phyloP scores from a whole-genome alignment of 2,113 vertebrate species.

The Telmatochromis sp. region DNA sequence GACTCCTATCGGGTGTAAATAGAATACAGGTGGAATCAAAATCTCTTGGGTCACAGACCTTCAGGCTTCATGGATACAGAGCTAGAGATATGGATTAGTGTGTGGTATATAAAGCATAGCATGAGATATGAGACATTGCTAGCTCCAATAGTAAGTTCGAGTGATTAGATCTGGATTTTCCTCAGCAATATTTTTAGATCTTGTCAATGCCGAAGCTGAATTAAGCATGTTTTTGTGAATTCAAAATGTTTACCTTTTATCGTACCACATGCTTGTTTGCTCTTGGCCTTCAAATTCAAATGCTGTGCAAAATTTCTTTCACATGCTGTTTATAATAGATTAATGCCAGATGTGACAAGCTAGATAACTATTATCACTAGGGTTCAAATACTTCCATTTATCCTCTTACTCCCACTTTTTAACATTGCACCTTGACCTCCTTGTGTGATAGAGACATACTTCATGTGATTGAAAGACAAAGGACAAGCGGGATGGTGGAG shows the following conservation, averaged over 20 bases:
- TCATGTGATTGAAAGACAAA: slow-evolving; percentile 15
- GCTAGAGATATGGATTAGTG: not conserved
- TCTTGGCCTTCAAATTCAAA: not conserved
- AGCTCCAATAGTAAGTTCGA: not conserved
- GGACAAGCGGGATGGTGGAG: slow-evolving; percentile 9
- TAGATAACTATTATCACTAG: not conserved
- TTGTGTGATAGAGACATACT: slow-evolving; percentile 16
- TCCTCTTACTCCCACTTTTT: not conserved
- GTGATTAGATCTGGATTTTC: not conserved
- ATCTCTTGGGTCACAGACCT: not conserved
- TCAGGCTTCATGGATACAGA: not conserved
- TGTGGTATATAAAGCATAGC: not conserved
- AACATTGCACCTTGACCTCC: not conserved
- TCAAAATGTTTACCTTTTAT: not conserved
- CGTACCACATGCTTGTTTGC: not conserved
- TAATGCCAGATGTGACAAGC: not conserved
- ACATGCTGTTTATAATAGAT: not conserved
- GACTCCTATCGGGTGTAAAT: not conserved
- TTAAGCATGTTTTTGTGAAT: not conserved
- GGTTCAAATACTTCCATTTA: not conserved
- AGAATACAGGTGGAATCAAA: not conserved
- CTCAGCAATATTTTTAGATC: not conserved
- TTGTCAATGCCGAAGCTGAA: not conserved
- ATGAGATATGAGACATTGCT: not conserved
- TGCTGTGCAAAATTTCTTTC: not conserved